Percentiles rank a stretch among this genome's conserved stretches.
phyloP scores from a whole-genome alignment of 1,140 invertebrate species.

The Cydia fagiglandana region DNA sequence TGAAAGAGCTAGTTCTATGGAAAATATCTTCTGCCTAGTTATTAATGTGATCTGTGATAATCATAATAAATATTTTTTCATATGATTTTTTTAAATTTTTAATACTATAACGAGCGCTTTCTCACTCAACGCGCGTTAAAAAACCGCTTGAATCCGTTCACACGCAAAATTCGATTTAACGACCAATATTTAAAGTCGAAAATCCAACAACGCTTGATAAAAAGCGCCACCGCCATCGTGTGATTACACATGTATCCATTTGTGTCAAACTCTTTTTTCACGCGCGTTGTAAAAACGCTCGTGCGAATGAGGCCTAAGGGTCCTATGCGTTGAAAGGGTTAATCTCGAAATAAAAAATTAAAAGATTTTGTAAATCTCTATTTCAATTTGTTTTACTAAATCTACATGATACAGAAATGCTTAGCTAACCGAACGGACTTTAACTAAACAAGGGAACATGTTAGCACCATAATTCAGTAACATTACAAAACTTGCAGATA shows the following conservation, averaged over 20 bases:
- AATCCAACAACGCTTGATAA: too few species aligned
- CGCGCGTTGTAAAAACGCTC: too few species aligned
- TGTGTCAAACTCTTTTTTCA: too few species aligned
- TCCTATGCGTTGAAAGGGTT: not conserved
- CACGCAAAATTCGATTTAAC: too few species aligned
- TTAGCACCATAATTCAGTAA: constrained; percentile 21
- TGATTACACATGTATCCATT: too few species aligned
- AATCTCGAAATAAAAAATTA: constrained; percentile 21
- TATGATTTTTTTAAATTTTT: constrained; percentile 34
- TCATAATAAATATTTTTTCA: constrained; percentile 38
- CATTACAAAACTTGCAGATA: constrained; percentile 25
- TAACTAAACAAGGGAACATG: constrained; percentile 48
- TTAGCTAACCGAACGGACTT: constrained; percentile 38
- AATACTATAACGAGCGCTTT: too few species aligned
- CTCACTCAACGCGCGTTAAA: too few species aligned
- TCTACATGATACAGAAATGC: constrained; percentile 35
- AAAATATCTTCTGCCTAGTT: constrained; percentile 78
- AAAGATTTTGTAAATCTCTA: constrained; percentile 35
- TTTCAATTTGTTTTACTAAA: constrained; percentile 47
- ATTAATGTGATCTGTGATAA: constrained; percentile 44
- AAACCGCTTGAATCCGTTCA: too few species aligned
- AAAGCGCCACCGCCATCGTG: too few species aligned
- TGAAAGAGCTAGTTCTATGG: constrained; percentile 88
- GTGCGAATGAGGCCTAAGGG: too few species aligned
- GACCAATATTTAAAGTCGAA: too few species aligned